phyloP scores from a whole-genome alignment of 2,113 vertebrate genomes.

The Girardinichthys multiradiatus region DNA sequence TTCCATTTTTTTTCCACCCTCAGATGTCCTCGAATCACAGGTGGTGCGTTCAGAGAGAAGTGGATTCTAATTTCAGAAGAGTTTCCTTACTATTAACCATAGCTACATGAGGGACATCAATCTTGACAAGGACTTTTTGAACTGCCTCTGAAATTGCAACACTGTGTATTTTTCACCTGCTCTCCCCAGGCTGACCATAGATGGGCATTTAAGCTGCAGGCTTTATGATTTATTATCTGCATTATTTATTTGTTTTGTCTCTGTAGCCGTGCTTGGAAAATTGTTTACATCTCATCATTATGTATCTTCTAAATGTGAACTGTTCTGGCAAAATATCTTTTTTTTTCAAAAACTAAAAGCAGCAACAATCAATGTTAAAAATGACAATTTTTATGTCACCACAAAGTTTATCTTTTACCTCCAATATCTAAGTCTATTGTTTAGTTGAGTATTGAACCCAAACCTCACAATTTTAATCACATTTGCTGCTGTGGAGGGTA shows the following conservation, averaged over 20 bases:
- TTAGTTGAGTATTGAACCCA: constrained; percentile 44
- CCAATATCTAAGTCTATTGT: constrained; percentile 19
- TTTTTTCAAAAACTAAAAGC: constrained; percentile 2
- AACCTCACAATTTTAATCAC: constrained; percentile 49
- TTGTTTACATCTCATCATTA: constrained; percentile 36
- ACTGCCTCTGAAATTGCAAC: constrained; percentile 68
- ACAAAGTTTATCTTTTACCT: constrained; percentile 24
- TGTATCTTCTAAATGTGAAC: constrained; percentile 44
- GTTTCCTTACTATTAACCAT: constrained; percentile 79
- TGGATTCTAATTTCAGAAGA: constrained; percentile 83
- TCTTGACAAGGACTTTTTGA: constrained; percentile 82
- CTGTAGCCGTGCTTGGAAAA: constrained; percentile 39
- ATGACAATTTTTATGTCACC: constrained; percentile 26
- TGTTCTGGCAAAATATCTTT: constrained; percentile 27
- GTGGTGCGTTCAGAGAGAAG: constrained; percentile 78
- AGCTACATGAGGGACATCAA: constrained; percentile 77
- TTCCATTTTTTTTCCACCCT: constrained; percentile 57
- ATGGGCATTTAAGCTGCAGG: constrained; percentile 42
- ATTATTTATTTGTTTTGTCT: constrained; percentile 53
- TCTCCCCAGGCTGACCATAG: constrained; percentile 45
- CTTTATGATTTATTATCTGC: constrained; percentile 51
- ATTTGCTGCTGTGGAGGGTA: constrained; percentile 35
- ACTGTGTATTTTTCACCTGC: constrained; percentile 69
- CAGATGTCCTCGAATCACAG: constrained; percentile 77
- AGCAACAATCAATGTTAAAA: constrained; percentile 39